phyloP scores from a whole-genome alignment of 2,797 vertebrate genomes.

The Remorina albescens region DNA sequence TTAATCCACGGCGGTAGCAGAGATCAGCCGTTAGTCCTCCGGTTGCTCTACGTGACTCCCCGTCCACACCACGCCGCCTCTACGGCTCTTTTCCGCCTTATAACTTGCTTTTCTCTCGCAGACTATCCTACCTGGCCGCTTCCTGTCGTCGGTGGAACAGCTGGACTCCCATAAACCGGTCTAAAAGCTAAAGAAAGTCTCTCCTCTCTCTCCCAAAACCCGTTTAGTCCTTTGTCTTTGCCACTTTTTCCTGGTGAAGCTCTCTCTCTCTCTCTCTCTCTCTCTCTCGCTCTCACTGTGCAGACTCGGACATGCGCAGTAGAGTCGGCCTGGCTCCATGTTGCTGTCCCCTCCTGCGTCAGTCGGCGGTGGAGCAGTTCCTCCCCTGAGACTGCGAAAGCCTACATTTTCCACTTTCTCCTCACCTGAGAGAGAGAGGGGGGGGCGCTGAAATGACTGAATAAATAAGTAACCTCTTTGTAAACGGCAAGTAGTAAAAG shows the following conservation, averaged over 20 bases:
- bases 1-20: constrained; percentile 23
- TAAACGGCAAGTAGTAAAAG: not conserved
- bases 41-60: constrained; percentile 68
- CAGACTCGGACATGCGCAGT: constrained; percentile 82
- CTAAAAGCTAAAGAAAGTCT: not conserved
- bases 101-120: constrained; percentile 55
- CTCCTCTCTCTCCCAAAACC: constrained; percentile 27
- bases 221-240: constrained; percentile 82
- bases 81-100: constrained; percentile 53
- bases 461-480: not conserved
- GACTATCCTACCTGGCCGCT: constrained; percentile 55
- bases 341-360: constrained; percentile 78
- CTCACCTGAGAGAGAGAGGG: constrained; percentile 28
- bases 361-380: constrained; percentile 52
- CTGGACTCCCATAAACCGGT: constrained; percentile 13
- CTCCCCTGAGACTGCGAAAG: constrained; percentile 68
- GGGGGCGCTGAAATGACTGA: no score
- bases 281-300: constrained; percentile 36
- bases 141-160: not conserved
- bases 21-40: constrained; percentile 31
- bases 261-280: constrained; percentile 36
- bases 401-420: constrained; percentile 29
- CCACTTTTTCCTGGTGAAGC: constrained; percentile 78
- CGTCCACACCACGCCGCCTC: constrained; percentile 58
- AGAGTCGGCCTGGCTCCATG: constrained; percentile 67